Percentiles rank a stretch among this genome's conserved stretches.
Conservation (phyloP, 1,140 invertebrate genomes). For the Lanistes nyassanus region DNA sequence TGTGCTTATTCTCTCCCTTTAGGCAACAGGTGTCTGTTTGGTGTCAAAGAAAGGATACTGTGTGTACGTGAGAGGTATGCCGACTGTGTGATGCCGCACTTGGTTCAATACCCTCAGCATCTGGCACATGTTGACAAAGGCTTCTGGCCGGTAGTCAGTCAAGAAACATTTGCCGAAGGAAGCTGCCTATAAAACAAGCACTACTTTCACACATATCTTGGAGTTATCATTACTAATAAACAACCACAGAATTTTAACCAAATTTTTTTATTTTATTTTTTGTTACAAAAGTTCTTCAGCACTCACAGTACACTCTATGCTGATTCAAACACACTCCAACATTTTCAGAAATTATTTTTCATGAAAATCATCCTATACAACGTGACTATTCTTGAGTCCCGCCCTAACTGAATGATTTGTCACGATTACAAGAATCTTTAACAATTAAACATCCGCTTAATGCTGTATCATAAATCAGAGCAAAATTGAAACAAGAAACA, state of each 20-base stretch:
- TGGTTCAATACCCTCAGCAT: slow-evolving; percentile 90
- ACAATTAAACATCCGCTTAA: neutral
- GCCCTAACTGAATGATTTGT: too few relatives aligned
- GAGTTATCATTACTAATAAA: too few relatives aligned
- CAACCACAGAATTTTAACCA: too few relatives aligned
- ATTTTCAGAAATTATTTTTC: neutral
- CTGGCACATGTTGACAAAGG: slow-evolving; percentile 89
- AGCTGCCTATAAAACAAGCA: slow-evolving; percentile 75
- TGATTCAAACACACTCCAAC: neutral
- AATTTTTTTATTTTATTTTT: too few relatives aligned
- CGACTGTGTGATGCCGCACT: slow-evolving; percentile 85
- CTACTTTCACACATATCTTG: too few relatives aligned
- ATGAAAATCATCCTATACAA: neutral
- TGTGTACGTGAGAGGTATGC: slow-evolving; percentile 88
- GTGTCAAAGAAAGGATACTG: slow-evolving; percentile 81
- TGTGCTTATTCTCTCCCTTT: too few relatives aligned
- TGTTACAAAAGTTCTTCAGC: neutral
- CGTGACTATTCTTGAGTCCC: neutral
- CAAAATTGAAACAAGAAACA: neutral
- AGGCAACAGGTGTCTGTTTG: too few relatives aligned
- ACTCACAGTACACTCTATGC: neutral
- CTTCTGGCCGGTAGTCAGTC: slow-evolving; percentile 79
- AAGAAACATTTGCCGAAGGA: slow-evolving; percentile 96
- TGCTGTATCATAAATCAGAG: neutral
- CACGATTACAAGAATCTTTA: neutral